Conservation (phyloP, 2,797 vertebrate genomes). For the Lagorchestes hirsutus region DNA sequence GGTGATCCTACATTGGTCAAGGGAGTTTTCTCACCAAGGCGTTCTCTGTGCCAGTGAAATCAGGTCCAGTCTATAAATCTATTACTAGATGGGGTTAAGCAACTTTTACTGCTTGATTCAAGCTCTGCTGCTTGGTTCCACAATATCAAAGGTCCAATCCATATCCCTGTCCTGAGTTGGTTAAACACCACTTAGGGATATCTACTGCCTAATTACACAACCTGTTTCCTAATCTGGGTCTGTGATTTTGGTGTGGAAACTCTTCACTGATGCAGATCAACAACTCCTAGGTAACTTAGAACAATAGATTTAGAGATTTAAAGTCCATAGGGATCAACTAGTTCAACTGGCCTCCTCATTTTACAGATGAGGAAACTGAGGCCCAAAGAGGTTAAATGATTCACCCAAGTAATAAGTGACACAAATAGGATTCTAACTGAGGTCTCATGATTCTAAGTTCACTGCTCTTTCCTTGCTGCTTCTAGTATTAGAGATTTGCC, state of each 20-base stretch:
- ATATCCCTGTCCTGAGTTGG: not conserved
- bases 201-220: not conserved
- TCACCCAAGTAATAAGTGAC: not conserved
- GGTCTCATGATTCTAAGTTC: not conserved
- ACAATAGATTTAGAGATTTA: not conserved
- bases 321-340: not conserved
- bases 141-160: not conserved
- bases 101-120: not conserved
- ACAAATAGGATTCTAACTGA: not conserved
- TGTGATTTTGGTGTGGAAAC: not conserved
- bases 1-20: rapidly evolving
- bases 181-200: not conserved
- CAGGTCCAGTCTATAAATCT: not conserved
- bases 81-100: not conserved
- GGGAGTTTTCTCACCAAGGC: not conserved
- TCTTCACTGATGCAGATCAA: not conserved
- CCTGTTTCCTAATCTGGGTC: not conserved
- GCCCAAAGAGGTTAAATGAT: not conserved
- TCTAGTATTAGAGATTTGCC: not conserved
- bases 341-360: not conserved
- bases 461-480: not conserved
- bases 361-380: not conserved
- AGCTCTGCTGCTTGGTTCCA: not conserved
- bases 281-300: not conserved
- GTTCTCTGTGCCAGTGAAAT: not conserved